Percentiles rank a stretch among this genome's conserved stretches.
These are phyloP conservation scores for Australoheros facetus DNA, from an alignment of 2,797 vertebrate species.

Conservation along the genomic window DNA sequence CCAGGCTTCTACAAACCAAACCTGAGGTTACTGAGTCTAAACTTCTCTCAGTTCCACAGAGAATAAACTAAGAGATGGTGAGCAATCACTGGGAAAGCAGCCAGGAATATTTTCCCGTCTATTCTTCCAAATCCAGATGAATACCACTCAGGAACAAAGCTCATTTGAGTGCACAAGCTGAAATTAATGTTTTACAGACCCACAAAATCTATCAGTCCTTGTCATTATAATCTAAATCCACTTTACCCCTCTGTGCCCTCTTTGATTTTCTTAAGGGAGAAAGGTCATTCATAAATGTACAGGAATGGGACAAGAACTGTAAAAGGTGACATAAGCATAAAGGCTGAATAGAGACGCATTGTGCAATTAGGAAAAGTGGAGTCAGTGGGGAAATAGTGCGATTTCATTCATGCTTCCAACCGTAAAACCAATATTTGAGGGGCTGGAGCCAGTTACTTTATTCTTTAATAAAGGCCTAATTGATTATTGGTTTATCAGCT, in stretches of 20 bases:
- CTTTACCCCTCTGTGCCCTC: background rate
- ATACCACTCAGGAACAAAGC: background rate
- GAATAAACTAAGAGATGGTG: slow-evolving; percentile 16
- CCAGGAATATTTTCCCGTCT: slow-evolving; percentile 23
- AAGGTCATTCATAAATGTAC: background rate
- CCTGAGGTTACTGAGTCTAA: slow-evolving; percentile 45
- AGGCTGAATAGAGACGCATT: background rate
- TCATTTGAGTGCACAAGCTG: slow-evolving; percentile 5
- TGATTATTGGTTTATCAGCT: background rate
- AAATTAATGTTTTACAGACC: slow-evolving; percentile 19
- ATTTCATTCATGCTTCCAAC: background rate
- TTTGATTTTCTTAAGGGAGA: background rate
- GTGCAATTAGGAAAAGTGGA: background rate
- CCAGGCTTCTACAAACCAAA: slow-evolving; percentile 15
- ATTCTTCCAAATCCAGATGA: background rate
- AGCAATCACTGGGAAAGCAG: slow-evolving; percentile 27
- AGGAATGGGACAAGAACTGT: background rate
- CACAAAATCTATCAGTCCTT: background rate
- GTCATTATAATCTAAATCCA: background rate
- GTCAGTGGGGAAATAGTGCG: background rate
- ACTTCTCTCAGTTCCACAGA: slow-evolving; percentile 14
- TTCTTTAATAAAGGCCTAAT: background rate
- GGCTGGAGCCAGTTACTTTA: background rate
- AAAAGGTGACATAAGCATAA: background rate
- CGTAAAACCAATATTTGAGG: background rate